Evolutionary conservation across 2,888 invertebrate genomes (phyloP).

Genomic region (Pyrrhosoma nymphula): DNA sequence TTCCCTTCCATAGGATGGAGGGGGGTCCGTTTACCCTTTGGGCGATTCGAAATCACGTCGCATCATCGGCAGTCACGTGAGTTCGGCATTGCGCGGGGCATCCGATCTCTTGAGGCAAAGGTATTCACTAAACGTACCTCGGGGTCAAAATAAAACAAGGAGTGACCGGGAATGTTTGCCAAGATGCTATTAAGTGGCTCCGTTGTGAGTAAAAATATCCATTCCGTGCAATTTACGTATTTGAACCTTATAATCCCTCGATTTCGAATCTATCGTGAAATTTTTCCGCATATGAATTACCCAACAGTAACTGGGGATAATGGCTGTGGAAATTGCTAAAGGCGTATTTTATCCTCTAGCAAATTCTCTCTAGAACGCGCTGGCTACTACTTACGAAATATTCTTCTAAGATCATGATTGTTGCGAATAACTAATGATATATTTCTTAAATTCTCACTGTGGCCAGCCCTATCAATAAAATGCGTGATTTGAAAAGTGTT

Average conservation of each 20-base stretch:
- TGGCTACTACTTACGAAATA: too few species aligned
- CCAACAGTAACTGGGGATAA: too few species aligned
- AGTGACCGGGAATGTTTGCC: background rate
- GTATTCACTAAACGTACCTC: background rate
- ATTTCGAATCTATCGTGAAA: background rate
- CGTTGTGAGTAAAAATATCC: background rate
- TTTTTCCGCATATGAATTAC: background rate
- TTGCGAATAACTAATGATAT: too few species aligned
- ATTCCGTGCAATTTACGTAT: background rate
- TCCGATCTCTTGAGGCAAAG: background rate
- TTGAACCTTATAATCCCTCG: background rate
- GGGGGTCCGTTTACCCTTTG: background rate
- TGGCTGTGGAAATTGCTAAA: too few species aligned
- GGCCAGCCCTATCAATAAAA: too few species aligned
- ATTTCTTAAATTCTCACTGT: too few species aligned
- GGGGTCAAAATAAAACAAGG: background rate
- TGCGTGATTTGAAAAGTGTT: too few species aligned
- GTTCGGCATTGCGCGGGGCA: background rate
- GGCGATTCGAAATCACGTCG: background rate
- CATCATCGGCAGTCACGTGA: background rate
- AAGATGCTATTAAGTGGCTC: background rate
- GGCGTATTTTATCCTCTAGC: too few species aligned
- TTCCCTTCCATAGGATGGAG: background rate
- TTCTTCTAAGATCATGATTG: too few species aligned
- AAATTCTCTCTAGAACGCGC: too few species aligned